A percentile compares a stretch with the other conserved stretches of the same genome.
phyloP scores from a whole-genome alignment of 2,113 vertebrate genomes.

The Phaethornis superciliosus region DNA sequence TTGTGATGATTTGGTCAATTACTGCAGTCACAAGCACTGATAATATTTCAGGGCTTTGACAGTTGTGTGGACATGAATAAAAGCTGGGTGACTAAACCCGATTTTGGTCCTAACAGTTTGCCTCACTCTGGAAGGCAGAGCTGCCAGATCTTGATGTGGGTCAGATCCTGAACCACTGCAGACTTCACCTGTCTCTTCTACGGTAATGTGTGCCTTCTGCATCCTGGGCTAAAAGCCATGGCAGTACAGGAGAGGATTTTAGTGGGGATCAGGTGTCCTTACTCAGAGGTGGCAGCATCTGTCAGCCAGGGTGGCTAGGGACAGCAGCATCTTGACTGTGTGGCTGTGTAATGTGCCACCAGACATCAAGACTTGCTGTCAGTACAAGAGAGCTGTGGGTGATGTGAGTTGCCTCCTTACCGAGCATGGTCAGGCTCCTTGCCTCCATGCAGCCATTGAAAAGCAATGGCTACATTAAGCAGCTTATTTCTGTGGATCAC shows the following conservation, averaged over 20 bases:
- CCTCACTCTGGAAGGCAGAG: neutral
- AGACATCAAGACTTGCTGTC: accelerated
- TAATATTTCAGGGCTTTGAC: neutral
- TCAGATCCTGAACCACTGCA: neutral
- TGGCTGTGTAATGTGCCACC: neutral
- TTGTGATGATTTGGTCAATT: neutral
- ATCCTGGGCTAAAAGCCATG: neutral
- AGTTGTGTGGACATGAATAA: neutral
- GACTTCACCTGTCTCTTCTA: neutral
- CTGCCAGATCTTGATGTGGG: accelerated
- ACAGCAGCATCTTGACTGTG: neutral
- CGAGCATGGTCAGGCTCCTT: accelerated
- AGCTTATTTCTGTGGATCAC: neutral
- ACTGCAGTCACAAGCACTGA: neutral
- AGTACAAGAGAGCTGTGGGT: neutral
- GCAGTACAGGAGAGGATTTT: neutral
- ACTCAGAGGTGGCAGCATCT: neutral
- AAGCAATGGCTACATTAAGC: neutral
- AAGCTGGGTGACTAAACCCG: neutral
- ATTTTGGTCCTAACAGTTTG: neutral
- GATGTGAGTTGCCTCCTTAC: neutral
- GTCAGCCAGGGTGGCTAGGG: neutral
- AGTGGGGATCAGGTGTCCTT: neutral
- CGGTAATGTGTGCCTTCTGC: neutral
- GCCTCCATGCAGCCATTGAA: neutral